Percentiles rank a stretch among this genome's conserved stretches.
phyloP scores from a whole-genome alignment of 2,888 invertebrate genomes.

The Dendrolimus houi region DNA sequence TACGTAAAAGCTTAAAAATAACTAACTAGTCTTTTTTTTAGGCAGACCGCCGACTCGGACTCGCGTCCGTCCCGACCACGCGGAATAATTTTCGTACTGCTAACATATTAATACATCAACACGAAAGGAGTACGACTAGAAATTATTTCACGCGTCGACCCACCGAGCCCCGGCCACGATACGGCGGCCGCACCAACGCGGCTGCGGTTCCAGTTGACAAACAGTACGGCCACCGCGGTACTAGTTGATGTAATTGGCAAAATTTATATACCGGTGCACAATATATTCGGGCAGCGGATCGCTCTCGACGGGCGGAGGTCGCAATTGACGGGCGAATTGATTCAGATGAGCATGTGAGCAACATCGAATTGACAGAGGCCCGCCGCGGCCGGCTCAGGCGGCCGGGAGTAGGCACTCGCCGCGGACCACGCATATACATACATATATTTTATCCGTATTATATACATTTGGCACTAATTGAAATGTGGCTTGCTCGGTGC shows the following conservation, averaged over 20 bases:
- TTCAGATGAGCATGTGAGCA: conserved; percentile 40
- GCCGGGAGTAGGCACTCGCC: conserved; percentile 22
- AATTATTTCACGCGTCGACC: conserved; percentile 43
- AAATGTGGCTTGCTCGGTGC: conserved; percentile 15
- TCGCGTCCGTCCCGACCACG: conserved; percentile 28
- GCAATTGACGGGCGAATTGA: conserved; percentile 48
- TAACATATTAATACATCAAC: conserved; percentile 64
- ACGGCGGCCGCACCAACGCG: conserved; percentile 1
- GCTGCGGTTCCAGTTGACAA: neutral
- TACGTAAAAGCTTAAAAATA: conserved; percentile 64
- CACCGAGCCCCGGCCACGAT: conserved; percentile 3
- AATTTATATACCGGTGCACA: conserved; percentile 2
- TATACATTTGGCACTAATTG: conserved; percentile 73
- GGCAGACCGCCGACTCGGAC: conserved; percentile 58
- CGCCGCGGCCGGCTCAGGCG: conserved; percentile 10
- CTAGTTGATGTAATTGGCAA: neutral
- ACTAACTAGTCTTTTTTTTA: conserved; percentile 66
- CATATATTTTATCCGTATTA: conserved; percentile 43
- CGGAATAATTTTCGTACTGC: conserved; percentile 70
- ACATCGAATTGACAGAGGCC: conserved; percentile 28
- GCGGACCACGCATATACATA: conserved; percentile 36
- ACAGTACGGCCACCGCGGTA: neutral
- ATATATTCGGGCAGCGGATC: conserved; percentile 6
- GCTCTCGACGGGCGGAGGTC: conserved; percentile 15
- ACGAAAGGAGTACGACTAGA: conserved; percentile 71